Evolutionary conservation across 2,113 vertebrate genomes (phyloP).

Genomic region (Actenoides lindsayi): DNA sequence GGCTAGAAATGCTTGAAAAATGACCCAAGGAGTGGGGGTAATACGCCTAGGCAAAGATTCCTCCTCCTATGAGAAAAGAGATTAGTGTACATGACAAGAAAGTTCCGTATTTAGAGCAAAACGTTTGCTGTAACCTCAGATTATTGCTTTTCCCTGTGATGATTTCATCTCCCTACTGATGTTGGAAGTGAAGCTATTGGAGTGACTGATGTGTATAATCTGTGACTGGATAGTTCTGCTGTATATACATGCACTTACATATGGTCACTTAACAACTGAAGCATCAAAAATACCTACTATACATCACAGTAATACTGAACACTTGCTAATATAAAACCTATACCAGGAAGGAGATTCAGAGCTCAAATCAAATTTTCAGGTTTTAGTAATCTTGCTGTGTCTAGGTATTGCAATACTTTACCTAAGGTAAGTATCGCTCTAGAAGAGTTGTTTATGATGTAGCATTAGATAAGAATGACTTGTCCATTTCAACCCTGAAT

Average conservation of each 20-base stretch:
- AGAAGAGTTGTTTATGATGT: background rate
- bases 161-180: slow-evolving; percentile 23
- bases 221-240: slow-evolving; percentile 37
- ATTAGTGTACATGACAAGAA: background rate
- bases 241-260: slow-evolving; percentile 33
- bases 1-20: background rate
- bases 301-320: slow-evolving; percentile 37
- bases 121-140: background rate
- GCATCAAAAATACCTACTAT: slow-evolving; percentile 21
- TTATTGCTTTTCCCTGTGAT: slow-evolving; percentile 43
- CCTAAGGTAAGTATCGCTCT: background rate
- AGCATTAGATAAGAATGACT: background rate
- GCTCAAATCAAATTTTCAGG: background rate
- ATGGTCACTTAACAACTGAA: slow-evolving; percentile 21
- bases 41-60: background rate
- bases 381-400: background rate
- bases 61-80: background rate
- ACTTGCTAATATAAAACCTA: background rate
- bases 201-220: slow-evolving; percentile 53
- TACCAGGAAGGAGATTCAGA: slow-evolving; percentile 1
- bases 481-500: background rate
- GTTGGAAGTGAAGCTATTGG: slow-evolving; percentile 16
- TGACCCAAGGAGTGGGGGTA: background rate
- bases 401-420: background rate
- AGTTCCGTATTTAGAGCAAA: slow-evolving; percentile 4